phyloP scores from a whole-genome alignment of 2,888 invertebrate genomes.

The Troilus luridus region DNA sequence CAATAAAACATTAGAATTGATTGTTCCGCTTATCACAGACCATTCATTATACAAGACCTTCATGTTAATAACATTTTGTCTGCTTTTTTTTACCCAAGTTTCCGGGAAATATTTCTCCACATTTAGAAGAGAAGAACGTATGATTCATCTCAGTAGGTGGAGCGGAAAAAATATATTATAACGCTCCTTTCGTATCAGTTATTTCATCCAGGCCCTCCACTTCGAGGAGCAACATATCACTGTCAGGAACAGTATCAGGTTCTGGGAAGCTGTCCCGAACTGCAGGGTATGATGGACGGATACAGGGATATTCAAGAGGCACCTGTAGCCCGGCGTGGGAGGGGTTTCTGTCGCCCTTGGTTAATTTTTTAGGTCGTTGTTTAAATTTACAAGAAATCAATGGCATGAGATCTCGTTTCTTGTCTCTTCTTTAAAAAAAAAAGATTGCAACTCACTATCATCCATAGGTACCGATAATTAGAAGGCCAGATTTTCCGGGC shows the following conservation, averaged over 20 bases:
- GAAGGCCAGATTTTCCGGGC: too few species aligned
- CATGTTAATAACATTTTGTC: too few species aligned
- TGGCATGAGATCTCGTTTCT: too few species aligned
- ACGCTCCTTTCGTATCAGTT: neutral
- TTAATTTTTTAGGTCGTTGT: neutral
- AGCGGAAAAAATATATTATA: neutral
- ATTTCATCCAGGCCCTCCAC: neutral
- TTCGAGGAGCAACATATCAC: neutral
- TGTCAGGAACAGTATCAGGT: constrained; percentile 1
- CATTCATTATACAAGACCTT: too few species aligned
- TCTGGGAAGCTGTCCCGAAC: neutral
- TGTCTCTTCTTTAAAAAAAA: too few species aligned
- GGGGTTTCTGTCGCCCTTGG: neutral
- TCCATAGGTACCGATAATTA: too few species aligned
- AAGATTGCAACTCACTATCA: too few species aligned
- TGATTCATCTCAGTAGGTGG: neutral
- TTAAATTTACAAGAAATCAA: neutral
- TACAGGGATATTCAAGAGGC: neutral
- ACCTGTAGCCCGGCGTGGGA: neutral
- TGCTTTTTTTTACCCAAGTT: too few species aligned
- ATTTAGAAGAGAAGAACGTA: neutral
- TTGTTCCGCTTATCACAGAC: too few species aligned
- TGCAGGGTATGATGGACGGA: constrained; percentile 18
- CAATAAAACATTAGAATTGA: too few species aligned
- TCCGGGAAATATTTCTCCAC: neutral